phyloP scores from a whole-genome alignment of 2,888 invertebrate species.

The Hydroisotoma schaefferi region DNA sequence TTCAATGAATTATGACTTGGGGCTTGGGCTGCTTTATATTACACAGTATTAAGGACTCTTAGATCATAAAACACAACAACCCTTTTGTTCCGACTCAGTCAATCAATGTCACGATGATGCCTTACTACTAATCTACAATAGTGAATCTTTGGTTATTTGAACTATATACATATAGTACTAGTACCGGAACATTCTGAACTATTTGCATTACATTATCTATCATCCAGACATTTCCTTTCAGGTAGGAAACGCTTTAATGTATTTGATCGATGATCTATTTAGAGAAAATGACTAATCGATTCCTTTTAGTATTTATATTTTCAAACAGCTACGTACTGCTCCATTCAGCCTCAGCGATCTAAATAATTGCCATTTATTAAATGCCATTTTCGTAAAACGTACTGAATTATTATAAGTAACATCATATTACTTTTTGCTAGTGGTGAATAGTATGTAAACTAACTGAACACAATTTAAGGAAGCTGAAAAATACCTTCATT shows the following conservation, averaged over 20 bases:
- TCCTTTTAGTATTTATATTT: not conserved
- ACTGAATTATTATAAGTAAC: no score
- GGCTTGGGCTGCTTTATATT: not conserved
- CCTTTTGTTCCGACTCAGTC: not conserved
- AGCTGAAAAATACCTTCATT: no score
- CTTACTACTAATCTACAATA: no score
- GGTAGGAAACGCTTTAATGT: not conserved
- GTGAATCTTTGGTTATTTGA: no score
- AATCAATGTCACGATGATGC: constrained; percentile 7
- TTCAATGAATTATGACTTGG: not conserved
- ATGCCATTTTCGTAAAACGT: no score
- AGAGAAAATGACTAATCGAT: constrained; percentile 4
- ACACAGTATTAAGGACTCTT: not conserved
- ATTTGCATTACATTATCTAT: not conserved
- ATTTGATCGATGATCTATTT: constrained; percentile 6
- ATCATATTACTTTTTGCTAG: no score
- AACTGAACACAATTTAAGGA: no score
- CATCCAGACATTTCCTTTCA: not conserved
- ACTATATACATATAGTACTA: not conserved
- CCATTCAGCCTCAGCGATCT: no score
- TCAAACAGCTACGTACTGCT: no score
- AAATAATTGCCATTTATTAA: no score
- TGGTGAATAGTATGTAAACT: no score
- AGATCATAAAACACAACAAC: not conserved
- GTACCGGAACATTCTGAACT: not conserved